Conservation (phyloP, 2,113 vertebrate species). For the Spea bombifrons region DNA sequence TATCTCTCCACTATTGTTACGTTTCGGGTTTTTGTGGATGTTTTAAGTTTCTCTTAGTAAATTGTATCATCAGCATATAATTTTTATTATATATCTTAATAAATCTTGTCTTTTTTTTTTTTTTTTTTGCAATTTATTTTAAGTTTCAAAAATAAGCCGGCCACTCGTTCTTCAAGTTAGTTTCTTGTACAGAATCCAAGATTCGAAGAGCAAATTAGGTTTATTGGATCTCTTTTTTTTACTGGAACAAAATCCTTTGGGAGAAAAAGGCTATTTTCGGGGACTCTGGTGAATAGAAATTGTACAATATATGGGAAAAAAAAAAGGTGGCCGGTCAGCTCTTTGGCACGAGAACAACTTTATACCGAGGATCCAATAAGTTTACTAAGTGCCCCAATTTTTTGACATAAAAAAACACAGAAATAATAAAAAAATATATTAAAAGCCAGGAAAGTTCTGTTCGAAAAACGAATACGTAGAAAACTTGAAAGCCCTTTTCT, state of each 20-base stretch:
- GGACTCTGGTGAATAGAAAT: not conserved
- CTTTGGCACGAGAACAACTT: not conserved
- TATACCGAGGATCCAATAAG: not conserved
- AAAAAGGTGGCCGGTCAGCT: not conserved
- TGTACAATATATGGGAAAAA: not conserved
- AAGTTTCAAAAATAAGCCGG: not conserved
- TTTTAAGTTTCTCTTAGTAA: too few relatives aligned
- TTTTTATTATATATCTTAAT: too few relatives aligned
- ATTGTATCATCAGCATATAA: too few relatives aligned
- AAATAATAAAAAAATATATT: conserved; percentile 3
- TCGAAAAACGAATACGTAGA: conserved; percentile 30
- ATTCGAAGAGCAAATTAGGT: not conserved
- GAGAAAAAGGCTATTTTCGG: not conserved
- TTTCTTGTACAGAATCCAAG: conserved; percentile 7
- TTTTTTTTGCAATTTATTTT: not conserved
- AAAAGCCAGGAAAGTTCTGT: conserved; percentile 24
- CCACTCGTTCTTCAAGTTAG: not conserved
- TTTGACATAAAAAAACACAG: not conserved
- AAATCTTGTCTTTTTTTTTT: not conserved
- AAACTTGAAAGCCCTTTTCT: conserved; percentile 14
- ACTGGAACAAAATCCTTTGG: not conserved
- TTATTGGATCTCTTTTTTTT: not conserved
- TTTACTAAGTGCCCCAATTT: not conserved
- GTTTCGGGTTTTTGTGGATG: too few relatives aligned
- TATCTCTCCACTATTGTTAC: too few relatives aligned